phyloP scores from a whole-genome alignment of 2,113 vertebrate genomes.

The Petromus typicus region DNA sequence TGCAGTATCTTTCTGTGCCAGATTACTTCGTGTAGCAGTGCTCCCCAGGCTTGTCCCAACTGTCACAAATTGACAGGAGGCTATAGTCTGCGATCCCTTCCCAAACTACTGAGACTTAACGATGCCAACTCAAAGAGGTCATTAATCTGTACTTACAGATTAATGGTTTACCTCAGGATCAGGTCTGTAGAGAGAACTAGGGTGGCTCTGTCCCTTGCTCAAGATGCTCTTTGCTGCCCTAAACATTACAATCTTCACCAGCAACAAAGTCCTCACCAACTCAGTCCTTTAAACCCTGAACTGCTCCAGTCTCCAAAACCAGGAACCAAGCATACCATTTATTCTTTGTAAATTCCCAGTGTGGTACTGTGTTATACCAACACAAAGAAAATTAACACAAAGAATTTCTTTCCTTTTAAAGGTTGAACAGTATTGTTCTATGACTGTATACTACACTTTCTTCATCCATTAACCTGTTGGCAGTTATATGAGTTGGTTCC shows the following conservation, averaged over 20 bases:
- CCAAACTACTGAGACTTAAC: not conserved
- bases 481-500: not conserved
- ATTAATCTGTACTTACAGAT: not conserved
- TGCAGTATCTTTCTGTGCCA: not conserved
- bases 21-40: not conserved
- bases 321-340: not conserved
- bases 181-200: not conserved
- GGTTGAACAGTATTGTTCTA: not conserved
- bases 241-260: not conserved
- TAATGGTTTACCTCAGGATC: not conserved
- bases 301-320: not conserved
- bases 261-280: not conserved
- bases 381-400: not conserved
- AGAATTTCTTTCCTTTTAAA: not conserved
- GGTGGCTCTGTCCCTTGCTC: not conserved
- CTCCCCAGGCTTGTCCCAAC: not conserved
- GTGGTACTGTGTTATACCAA: not conserved
- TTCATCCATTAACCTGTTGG: not conserved
- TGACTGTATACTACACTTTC: not conserved
- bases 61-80: not conserved
- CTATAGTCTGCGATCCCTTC: not conserved
- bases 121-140: not conserved
- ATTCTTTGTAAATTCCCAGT: not conserved
- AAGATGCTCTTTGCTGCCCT: not conserved
- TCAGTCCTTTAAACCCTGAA: not conserved